Percentiles rank a stretch among this genome's conserved stretches.
Conservation (phyloP, 2,888 invertebrate species). For the Netelia melanura region DNA sequence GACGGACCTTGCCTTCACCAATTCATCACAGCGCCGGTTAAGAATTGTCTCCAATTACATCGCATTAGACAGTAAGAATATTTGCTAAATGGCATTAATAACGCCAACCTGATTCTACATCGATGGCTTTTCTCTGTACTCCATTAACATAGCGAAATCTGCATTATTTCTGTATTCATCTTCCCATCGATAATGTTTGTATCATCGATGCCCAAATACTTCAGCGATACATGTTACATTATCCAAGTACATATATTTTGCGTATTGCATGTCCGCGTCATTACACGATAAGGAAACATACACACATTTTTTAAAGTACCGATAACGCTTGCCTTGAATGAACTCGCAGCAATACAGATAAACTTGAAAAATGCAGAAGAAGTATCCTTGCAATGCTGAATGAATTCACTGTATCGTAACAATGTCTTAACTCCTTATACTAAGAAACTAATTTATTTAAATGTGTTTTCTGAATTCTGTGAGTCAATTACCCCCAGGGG, state of each 20-base stretch:
- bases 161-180: slow-evolving; percentile 12
- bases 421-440: neutral
- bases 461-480: no score
- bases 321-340: neutral
- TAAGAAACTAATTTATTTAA: neutral
- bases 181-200: slow-evolving; percentile 5
- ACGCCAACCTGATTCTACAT: slow-evolving; percentile 32
- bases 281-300: slow-evolving; percentile 20
- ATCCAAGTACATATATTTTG: neutral
- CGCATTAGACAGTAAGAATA: slow-evolving; percentile 82
- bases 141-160: neutral
- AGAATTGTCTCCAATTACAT: slow-evolving; percentile 80
- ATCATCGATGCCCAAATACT: neutral
- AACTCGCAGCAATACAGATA: slow-evolving; percentile 4
- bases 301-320: neutral
- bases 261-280: neutral
- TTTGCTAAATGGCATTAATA: slow-evolving; percentile 36
- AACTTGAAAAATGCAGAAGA: neutral
- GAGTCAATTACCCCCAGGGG: no score
- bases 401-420: no score
- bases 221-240: neutral
- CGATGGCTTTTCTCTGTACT: neutral
- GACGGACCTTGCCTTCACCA: slow-evolving; percentile 80
- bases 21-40: slow-evolving; percentile 79
- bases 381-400: neutral